These are phyloP conservation scores for Phocides pigmalion DNA, from an alignment of 1,140 invertebrate genomes.

Conservation along the genomic window DNA sequence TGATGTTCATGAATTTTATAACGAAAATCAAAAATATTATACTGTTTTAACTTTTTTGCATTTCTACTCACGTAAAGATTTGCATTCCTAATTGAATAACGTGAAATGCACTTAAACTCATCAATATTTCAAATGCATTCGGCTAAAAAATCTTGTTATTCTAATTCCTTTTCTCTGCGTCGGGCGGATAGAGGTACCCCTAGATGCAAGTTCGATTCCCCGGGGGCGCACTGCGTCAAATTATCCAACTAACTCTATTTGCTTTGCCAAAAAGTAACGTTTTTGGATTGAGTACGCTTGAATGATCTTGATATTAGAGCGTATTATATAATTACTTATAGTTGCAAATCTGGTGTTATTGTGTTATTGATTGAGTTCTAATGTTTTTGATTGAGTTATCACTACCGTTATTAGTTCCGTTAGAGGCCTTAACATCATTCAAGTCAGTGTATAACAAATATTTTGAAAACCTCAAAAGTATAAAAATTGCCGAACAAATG, in stretches of 20 bases:
- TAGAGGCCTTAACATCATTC: too few species aligned
- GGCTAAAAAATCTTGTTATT: slow-evolving; percentile 70
- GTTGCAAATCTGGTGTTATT: too few species aligned
- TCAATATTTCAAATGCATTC: slow-evolving; percentile 65
- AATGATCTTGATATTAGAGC: slow-evolving; percentile 50
- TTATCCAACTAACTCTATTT: slow-evolving; percentile 82
- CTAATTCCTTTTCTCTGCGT: slow-evolving; percentile 58
- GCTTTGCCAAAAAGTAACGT: slow-evolving; percentile 62
- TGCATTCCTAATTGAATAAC: slow-evolving; percentile 24
- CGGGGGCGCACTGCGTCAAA: slow-evolving; percentile 64
- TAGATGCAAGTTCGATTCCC: slow-evolving; percentile 69
- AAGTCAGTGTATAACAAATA: too few species aligned
- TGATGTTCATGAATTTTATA: too few species aligned
- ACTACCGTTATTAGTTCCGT: too few species aligned
- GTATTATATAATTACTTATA: neutral
- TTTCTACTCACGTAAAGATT: slow-evolving; percentile 20
- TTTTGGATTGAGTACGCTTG: slow-evolving; percentile 34
- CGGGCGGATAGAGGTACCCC: slow-evolving; percentile 45
- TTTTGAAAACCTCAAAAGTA: too few species aligned
- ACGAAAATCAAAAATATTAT: too few species aligned
- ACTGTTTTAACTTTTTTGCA: too few species aligned
- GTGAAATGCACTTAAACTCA: slow-evolving; percentile 39
- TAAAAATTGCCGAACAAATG: too few species aligned
- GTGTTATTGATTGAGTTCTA: too few species aligned
- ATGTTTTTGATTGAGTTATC: too few species aligned